Evolutionary conservation across 2,113 vertebrate genomes (phyloP).

Genomic region (Sula dactylatra): DNA sequence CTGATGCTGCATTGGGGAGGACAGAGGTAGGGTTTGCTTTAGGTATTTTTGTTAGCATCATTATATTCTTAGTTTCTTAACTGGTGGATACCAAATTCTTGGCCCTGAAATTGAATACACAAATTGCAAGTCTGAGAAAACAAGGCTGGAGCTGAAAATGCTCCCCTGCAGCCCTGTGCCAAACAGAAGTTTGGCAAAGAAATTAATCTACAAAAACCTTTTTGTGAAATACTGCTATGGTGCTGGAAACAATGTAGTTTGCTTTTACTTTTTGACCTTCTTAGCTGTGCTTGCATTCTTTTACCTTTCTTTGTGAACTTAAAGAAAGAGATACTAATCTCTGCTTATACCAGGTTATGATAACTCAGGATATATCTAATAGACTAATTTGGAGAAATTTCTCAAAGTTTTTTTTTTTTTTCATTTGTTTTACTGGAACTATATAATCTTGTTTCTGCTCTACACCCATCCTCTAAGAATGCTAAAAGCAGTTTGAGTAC

Average conservation of each 20-base stretch:
- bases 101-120: neutral
- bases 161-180: neutral
- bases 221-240: neutral
- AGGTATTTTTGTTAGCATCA: rapidly evolving
- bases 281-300: neutral
- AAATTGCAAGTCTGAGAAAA: neutral
- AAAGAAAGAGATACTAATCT: neutral
- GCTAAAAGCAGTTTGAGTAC: neutral
- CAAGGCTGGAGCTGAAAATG: neutral
- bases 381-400: neutral
- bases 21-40: neutral
- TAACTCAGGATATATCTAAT: neutral
- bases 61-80: neutral
- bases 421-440: neutral
- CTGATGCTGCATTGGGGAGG: neutral
- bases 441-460: neutral
- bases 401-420: neutral
- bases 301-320: neutral
- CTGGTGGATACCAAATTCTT: neutral
- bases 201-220: neutral
- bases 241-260: neutral
- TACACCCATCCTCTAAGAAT: neutral
- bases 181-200: neutral
- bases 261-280: neutral
- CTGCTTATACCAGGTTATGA: neutral